phyloP scores from a whole-genome alignment of 2,797 vertebrate species.

The Cuniculus paca region DNA sequence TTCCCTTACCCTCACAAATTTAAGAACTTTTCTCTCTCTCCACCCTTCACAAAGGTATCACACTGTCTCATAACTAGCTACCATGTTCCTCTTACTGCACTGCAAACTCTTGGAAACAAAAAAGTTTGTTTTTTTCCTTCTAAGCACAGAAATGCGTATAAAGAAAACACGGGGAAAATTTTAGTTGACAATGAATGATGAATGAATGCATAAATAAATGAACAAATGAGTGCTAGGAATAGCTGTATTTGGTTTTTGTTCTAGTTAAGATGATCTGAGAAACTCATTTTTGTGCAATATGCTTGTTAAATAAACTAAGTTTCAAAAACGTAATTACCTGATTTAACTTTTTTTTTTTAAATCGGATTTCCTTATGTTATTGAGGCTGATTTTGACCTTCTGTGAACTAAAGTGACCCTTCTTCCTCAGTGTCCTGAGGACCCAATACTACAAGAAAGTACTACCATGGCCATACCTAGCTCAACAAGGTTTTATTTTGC shows the following conservation, averaged over 20 bases:
- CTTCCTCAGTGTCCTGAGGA: background rate
- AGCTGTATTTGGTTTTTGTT: background rate
- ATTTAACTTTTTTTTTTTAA: background rate
- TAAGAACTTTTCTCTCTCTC: background rate
- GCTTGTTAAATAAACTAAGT: background rate
- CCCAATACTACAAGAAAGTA: background rate
- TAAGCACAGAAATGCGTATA: slow-evolving; percentile 30
- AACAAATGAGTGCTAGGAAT: background rate
- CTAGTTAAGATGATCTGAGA: background rate
- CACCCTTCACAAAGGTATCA: background rate
- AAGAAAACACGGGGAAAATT: background rate
- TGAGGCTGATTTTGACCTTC: background rate
- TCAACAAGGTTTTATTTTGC: background rate
- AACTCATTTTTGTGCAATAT: background rate
- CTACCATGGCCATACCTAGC: background rate
- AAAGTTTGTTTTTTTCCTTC: background rate
- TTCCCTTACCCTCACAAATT: background rate
- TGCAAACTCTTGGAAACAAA: background rate
- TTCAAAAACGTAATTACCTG: background rate
- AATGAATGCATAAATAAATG: background rate
- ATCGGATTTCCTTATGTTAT: background rate
- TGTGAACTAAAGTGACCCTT: background rate
- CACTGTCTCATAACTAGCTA: background rate
- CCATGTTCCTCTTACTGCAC: slow-evolving; percentile 24
- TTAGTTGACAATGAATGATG: background rate